phyloP scores from a whole-genome alignment of 2,797 vertebrate species.

The Dryobates pubescens region DNA sequence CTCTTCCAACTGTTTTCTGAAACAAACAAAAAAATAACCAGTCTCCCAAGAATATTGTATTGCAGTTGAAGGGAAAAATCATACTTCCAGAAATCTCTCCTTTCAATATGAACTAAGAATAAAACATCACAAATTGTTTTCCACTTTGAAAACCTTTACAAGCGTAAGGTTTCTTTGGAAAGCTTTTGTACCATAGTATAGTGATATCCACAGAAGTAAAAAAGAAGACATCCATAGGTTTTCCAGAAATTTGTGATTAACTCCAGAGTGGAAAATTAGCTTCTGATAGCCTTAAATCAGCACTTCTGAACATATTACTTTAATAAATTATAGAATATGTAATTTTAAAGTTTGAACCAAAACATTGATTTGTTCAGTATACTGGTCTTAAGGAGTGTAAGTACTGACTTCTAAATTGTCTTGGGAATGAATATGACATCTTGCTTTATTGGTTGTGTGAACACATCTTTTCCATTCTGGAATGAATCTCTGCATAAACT shows the following conservation, averaged over 20 bases:
- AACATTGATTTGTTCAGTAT: not conserved
- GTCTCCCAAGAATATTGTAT: not conserved
- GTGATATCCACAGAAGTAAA: not conserved
- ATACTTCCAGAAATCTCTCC: not conserved
- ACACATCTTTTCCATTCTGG: not conserved
- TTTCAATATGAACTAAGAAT: not conserved
- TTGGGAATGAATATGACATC: not conserved
- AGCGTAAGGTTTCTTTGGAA: not conserved
- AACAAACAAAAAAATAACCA: constrained; percentile 3
- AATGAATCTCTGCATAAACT: not conserved
- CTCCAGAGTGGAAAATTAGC: not conserved
- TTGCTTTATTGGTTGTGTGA: not conserved
- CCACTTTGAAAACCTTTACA: not conserved
- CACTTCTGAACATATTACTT: not conserved
- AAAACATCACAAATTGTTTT: not conserved
- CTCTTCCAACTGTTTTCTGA: not conserved
- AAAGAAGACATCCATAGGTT: not conserved
- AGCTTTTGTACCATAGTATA: not conserved
- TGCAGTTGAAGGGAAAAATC: not conserved
- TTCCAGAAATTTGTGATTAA: not conserved
- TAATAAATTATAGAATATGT: not conserved
- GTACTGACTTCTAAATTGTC: not conserved
- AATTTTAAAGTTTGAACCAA: not conserved
- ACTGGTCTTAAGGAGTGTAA: not conserved
- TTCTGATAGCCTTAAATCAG: not conserved